Evolutionary conservation across 2,888 invertebrate species (phyloP).

Genomic region (Miltochrista miniata): DNA sequence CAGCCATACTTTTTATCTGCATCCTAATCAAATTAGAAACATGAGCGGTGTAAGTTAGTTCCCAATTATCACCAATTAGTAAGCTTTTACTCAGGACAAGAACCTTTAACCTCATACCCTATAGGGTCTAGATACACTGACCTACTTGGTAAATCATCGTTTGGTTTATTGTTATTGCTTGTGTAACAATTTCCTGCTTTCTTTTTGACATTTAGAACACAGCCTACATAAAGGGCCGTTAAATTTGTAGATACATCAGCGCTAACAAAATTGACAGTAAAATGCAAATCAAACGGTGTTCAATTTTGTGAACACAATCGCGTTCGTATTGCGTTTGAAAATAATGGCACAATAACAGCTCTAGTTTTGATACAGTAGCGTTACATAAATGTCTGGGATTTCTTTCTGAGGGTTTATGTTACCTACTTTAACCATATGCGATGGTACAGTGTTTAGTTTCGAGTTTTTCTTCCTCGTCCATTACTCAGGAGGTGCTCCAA

Average conservation of each 20-base stretch:
- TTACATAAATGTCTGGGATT: no score
- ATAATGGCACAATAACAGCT: not conserved
- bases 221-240: slow-evolving; percentile 22
- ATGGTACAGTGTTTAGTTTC: no score
- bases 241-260: slow-evolving; percentile 5
- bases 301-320: slow-evolving; percentile 3
- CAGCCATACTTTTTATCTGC: slow-evolving; percentile 49
- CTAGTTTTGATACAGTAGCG: no score
- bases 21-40: slow-evolving; percentile 56
- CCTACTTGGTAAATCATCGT: slow-evolving; percentile 39
- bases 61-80: slow-evolving; percentile 69
- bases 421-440: no score
- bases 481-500: no score
- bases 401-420: no score
- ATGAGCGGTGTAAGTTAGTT: slow-evolving; percentile 65
- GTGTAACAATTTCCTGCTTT: slow-evolving; percentile 23
- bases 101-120: slow-evolving; percentile 60
- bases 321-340: not conserved
- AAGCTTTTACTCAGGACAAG: slow-evolving; percentile 49
- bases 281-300: slow-evolving; percentile 7
- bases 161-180: slow-evolving; percentile 21
- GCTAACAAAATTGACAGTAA: slow-evolving; percentile 13
- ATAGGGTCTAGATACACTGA: slow-evolving; percentile 55
- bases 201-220: slow-evolving; percentile 31
- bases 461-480: no score